Evolutionary conservation across 2,113 vertebrate species (phyloP).

Genomic region (Syngnathus floridae): DNA sequence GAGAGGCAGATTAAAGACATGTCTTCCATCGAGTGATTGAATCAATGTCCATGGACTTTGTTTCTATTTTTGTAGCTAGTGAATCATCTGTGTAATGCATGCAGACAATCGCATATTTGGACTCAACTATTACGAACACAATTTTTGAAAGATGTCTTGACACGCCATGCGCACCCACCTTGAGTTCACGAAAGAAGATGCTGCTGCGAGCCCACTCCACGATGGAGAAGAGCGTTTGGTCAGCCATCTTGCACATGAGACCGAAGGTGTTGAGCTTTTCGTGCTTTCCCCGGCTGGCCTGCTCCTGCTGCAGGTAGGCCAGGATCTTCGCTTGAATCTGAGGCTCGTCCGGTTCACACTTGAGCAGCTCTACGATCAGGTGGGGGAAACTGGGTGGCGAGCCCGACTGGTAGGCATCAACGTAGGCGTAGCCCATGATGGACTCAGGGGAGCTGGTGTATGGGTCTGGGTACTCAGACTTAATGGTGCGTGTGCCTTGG

Average conservation of each 20-base stretch:
- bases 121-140: neutral
- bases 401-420: constrained; percentile 85
- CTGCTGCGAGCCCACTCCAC: constrained; percentile 98
- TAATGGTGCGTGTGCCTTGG: constrained; percentile 89
- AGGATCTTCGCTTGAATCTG: constrained; percentile 94
- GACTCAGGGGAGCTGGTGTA: constrained; percentile 96
- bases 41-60: constrained; percentile 28
- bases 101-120: neutral
- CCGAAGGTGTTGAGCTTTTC: constrained; percentile 96
- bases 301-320: constrained; percentile 92
- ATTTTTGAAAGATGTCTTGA: neutral
- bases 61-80: constrained; percentile 13
- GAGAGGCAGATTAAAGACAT: constrained; percentile 47
- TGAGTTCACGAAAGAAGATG: constrained; percentile 97
- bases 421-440: constrained; percentile 92
- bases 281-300: constrained; percentile 87
- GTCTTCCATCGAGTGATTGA: constrained; percentile 44
- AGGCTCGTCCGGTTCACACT: constrained; percentile 93
- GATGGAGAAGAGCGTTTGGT: constrained; percentile 98
- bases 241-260: constrained; percentile 99
- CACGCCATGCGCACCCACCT: constrained; percentile 72
- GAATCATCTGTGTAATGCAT: constrained; percentile 21
- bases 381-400: constrained; percentile 92
- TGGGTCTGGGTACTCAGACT: constrained; percentile 96
- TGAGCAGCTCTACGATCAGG: constrained; percentile 93